These are phyloP conservation scores for Epinotia bilunana DNA, from an alignment of 2,888 invertebrate genomes.

Conservation along the genomic window DNA sequence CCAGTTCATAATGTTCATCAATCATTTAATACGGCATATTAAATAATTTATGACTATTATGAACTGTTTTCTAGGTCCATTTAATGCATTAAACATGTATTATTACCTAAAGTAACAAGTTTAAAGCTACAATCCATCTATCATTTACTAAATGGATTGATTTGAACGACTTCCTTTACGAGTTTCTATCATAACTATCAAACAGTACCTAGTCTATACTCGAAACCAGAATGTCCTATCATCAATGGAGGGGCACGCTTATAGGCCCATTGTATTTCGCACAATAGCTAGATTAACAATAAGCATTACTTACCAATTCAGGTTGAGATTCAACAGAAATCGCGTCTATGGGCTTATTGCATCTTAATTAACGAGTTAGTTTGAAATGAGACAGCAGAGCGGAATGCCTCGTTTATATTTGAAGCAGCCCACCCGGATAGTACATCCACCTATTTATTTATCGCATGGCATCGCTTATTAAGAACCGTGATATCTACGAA, in stretches of 20 bases:
- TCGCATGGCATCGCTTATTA: too few relatives aligned
- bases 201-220: background rate
- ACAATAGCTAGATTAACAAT: conserved; percentile 3
- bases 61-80: background rate
- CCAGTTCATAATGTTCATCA: too few relatives aligned
- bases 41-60: background rate
- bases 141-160: conserved; percentile 11
- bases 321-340: conserved; percentile 10
- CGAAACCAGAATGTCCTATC: background rate
- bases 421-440: too few relatives aligned
- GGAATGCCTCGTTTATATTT: too few relatives aligned
- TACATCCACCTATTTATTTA: too few relatives aligned
- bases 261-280: background rate
- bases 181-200: background rate
- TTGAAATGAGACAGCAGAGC: too few relatives aligned
- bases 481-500: too few relatives aligned
- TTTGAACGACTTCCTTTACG: conserved; percentile 8
- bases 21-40: too few relatives aligned
- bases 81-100: background rate
- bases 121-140: conserved; percentile 1
- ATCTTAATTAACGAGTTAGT: background rate
- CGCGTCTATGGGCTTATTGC: background rate
- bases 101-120: background rate
- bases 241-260: background rate
- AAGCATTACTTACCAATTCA: conserved; percentile 3